Evolutionary conservation across 2,888 invertebrate genomes (phyloP).

Genomic region (Thereva nobilitata): DNA sequence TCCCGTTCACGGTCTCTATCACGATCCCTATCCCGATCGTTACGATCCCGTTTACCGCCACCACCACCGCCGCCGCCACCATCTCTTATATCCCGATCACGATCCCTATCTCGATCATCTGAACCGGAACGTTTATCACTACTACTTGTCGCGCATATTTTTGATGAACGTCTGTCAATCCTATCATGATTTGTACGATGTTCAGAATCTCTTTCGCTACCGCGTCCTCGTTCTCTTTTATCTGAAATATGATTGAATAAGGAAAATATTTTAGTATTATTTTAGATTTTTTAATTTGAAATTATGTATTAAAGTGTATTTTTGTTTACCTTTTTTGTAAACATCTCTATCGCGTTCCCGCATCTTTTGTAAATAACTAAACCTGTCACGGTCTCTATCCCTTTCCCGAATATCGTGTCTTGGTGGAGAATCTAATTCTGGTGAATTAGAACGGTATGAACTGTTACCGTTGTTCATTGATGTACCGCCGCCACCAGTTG

Average conservation of each 20-base stretch:
- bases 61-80: constrained; percentile 49
- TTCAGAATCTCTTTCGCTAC: constrained; percentile 65
- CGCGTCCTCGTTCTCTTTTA: constrained; percentile 71
- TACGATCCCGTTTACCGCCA: constrained; percentile 53
- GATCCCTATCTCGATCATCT: constrained; percentile 55
- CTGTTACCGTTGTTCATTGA: constrained; percentile 66
- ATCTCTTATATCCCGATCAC: constrained; percentile 55
- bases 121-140: constrained; percentile 57
- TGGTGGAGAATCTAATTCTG: constrained; percentile 72
- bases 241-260: constrained; percentile 60
- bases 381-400: constrained; percentile 62
- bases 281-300: too few species aligned
- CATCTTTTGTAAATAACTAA: constrained; percentile 59
- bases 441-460: constrained; percentile 74
- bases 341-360: constrained; percentile 77
- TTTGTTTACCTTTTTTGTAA: constrained; percentile 89
- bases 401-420: constrained; percentile 63
- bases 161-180: constrained; percentile 64
- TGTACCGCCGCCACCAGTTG: constrained; percentile 31
- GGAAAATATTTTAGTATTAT: too few species aligned
- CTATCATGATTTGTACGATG: constrained; percentile 89
- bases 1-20: constrained; percentile 48
- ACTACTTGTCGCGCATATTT: constrained; percentile 51
- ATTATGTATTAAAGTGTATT: too few species aligned
- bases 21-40: constrained; percentile 43